Evolutionary conservation across 2,888 invertebrate genomes (phyloP).

Genomic region (Idaea biselata): DNA sequence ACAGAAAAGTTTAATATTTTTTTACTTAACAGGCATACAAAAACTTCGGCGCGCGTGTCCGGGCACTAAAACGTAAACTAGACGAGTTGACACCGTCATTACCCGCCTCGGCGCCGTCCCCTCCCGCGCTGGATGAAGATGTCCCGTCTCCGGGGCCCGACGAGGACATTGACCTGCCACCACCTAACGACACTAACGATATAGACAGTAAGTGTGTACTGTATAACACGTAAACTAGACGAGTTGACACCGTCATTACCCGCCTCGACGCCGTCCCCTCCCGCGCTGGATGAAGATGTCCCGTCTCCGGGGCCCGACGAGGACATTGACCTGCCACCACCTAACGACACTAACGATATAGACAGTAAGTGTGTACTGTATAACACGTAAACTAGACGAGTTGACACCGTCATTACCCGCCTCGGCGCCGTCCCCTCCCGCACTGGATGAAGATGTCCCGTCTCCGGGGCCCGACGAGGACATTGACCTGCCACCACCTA

Average conservation of each 20-base stretch:
- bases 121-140: constrained; percentile 83
- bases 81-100: constrained; percentile 89
- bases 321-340: constrained; percentile 87
- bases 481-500: constrained; percentile 85
- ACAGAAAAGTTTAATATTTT: neutral
- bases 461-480: constrained; percentile 91
- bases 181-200: constrained; percentile 55
- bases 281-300: constrained; percentile 84
- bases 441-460: constrained; percentile 84
- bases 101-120: constrained; percentile 76
- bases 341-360: constrained; percentile 51
- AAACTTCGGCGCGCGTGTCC: constrained; percentile 94
- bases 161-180: constrained; percentile 88
- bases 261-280: constrained; percentile 73
- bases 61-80: constrained; percentile 90
- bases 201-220: constrained; percentile 46
- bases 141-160: constrained; percentile 89
- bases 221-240: neutral
- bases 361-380: constrained; percentile 42
- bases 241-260: constrained; percentile 71
- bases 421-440: constrained; percentile 79
- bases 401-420: constrained; percentile 72
- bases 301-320: constrained; percentile 90
- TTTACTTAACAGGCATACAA: constrained; percentile 88
- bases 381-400: neutral